A percentile compares a stretch with the other conserved stretches of the same genome.
phyloP scores from a whole-genome alignment of 2,888 invertebrate genomes.

The Dusona sp. region DNA sequence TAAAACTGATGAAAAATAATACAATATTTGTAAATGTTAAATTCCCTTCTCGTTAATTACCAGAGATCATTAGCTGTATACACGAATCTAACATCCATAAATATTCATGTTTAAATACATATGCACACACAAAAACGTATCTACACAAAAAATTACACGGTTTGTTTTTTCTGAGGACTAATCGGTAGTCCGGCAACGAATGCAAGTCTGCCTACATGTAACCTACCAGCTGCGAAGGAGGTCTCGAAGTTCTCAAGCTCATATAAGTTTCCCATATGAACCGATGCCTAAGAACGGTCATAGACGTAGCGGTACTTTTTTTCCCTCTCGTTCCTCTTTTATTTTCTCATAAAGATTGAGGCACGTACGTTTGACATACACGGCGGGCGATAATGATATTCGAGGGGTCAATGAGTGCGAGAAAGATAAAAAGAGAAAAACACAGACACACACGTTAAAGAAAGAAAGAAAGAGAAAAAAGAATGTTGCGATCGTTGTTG shows the following conservation, averaged over 20 bases:
- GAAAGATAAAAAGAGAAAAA: slow-evolving; percentile 23
- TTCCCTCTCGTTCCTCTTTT: slow-evolving; percentile 38
- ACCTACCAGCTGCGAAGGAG: slow-evolving; percentile 25
- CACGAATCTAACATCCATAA: background rate
- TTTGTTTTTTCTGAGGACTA: slow-evolving; percentile 21
- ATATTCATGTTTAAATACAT: background rate
- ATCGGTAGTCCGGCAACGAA: slow-evolving; percentile 64
- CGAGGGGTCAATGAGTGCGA: slow-evolving; percentile 31
- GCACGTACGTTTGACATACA: slow-evolving; percentile 65
- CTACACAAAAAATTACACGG: background rate
- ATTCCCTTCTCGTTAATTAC: background rate
- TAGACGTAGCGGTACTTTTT: slow-evolving; percentile 67
- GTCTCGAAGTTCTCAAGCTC: slow-evolving; percentile 30
- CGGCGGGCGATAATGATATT: slow-evolving; percentile 60
- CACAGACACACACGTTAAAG: slow-evolving; percentile 5
- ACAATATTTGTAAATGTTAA: background rate
- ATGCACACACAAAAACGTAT: background rate
- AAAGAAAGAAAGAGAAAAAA: slow-evolving; percentile 18
- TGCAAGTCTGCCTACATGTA: slow-evolving; percentile 15
- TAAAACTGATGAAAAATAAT: background rate
- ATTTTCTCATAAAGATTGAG: slow-evolving; percentile 59
- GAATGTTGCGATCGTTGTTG: slow-evolving; percentile 31
- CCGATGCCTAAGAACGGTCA: slow-evolving; percentile 60
- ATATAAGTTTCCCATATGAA: slow-evolving; percentile 3
- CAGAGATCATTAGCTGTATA: background rate